Base-by-base conservation (phyloP, 1,140 invertebrate species). In the Zelostemma sp. region DNA sequence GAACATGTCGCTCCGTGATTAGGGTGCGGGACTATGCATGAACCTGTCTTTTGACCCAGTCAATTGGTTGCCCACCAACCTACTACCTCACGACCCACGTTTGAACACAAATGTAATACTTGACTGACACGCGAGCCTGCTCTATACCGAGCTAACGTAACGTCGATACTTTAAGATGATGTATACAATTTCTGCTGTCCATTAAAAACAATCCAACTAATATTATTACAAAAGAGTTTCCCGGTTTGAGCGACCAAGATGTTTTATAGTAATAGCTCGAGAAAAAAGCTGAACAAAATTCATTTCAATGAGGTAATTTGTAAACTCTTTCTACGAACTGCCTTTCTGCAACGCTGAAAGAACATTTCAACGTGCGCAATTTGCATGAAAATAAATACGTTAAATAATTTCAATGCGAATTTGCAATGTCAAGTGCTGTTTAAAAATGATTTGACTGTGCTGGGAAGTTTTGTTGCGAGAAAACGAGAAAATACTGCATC, bases 31-130 rank as follows among this genome's bases (percentile, higher is more conserved):
- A 62, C 57, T 67, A 69, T 75, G 73, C 55, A 68, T 70, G 73
- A 73, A 54, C 19, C 47, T 43, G 38, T 21, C 41, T 64, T 59
- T 72, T 72, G 73, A 72, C 70, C 75, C 54, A 71, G 62, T 73
- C 59, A 51, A 60, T n/a, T 33, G 35, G 55, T 21, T 33, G 51
- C 16, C 33, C 15, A 48, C 9, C 53, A 46, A 41, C 60, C 28
- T 38, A 40, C 45, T 21, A 49, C 21, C 47, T 18, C 35, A 35
- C 49, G 21, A 56, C 57, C 49, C 59, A 38, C 46, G 41, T 60
- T 12, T 49, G 55, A 45, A 33, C 50, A 57, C 57, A 56, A 58
- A 14, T 35, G 38, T 67, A 62, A 72, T 68, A 65, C 51, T 49
- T 15, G 41, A 18, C 6, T 16, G 51, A 59, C 73, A 74, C 62